These are phyloP conservation scores for Metallyticus violacea DNA, from an alignment of 2,888 invertebrate species.

Conservation along the genomic window DNA sequence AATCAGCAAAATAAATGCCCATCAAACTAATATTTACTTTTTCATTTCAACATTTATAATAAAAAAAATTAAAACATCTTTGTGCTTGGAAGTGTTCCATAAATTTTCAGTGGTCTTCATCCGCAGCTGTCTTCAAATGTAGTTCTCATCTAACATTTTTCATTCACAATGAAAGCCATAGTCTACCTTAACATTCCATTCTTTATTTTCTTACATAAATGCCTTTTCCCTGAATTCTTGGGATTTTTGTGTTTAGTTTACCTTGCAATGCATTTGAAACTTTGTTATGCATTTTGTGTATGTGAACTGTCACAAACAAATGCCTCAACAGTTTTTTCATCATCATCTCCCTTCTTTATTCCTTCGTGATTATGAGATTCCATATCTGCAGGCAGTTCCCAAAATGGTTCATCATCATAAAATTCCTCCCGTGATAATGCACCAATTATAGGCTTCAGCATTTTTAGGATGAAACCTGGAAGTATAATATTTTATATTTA, in stretches of 20 bases:
- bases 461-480: slow-evolving; percentile 53
- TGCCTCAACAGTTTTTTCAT: slow-evolving; percentile 6
- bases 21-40: too few species aligned
- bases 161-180: background rate
- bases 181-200: background rate
- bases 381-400: slow-evolving; percentile 59
- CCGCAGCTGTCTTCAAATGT: background rate
- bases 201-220: background rate
- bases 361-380: background rate
- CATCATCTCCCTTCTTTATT: background rate
- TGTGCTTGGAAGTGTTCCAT: too few species aligned
- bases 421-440: slow-evolving; percentile 53
- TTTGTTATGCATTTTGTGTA: background rate
- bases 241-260: background rate
- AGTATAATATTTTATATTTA: slow-evolving; percentile 33
- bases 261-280: background rate
- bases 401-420: slow-evolving; percentile 62
- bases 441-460: slow-evolving; percentile 45
- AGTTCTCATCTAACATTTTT: background rate
- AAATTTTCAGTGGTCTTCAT: background rate
- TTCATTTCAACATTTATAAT: too few species aligned
- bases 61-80: too few species aligned
- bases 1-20: too few species aligned
- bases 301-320: background rate
- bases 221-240: background rate